Base-by-base conservation (phyloP, 1,140 invertebrate species). In the Leptinotarsa defecta region DNA sequence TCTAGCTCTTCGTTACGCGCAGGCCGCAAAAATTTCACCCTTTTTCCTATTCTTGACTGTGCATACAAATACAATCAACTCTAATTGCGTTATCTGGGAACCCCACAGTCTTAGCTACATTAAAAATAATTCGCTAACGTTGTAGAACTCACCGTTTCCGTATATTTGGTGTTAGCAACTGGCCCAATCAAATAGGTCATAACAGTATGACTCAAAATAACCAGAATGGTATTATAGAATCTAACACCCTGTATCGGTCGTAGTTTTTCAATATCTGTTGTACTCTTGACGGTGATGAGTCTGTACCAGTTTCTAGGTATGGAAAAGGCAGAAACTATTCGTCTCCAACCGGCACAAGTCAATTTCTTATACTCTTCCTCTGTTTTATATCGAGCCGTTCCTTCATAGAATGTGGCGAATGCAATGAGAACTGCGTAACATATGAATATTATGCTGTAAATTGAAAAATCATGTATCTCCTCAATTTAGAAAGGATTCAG, bases 181-280 rank as follows among this genome's bases (percentile, higher is more conserved):
- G 81, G 79, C 3, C 49, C 48, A 3, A 61, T 19, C 2, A 81
- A n/a, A 72, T 52, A 76, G 0, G 34, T 5, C 63, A 81, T 65
- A 34, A 72, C n/a, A 15, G 71, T 77, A 72, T 82, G 81, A 17
- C 27, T n/a, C 13, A 77, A 15, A 48, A 82, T 77, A 3, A 82
- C 81, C 6, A 79, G 22, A 24, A 64, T 22, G 48, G 77, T 79
- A 69, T 75, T 79, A 34, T 76, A 79, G 65, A 81, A 77, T 34
- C 81, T 74, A 24, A 82, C 48, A 49, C 80, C 81, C 71, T 82
- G 80, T 62, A 82, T 78, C 67, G 48, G 49, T 63, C 71, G 68
- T 20, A 82, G 61, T 34, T 74, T 63, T 75, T 76, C 70, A 20
- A 79, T 64, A 70, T 80, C 80, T 48, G 49, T 17, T 34, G 71